Percentiles rank a stretch among this genome's conserved stretches.
phyloP scores from a whole-genome alignment of 2,888 invertebrate species.

The Dascillus cervinus region DNA sequence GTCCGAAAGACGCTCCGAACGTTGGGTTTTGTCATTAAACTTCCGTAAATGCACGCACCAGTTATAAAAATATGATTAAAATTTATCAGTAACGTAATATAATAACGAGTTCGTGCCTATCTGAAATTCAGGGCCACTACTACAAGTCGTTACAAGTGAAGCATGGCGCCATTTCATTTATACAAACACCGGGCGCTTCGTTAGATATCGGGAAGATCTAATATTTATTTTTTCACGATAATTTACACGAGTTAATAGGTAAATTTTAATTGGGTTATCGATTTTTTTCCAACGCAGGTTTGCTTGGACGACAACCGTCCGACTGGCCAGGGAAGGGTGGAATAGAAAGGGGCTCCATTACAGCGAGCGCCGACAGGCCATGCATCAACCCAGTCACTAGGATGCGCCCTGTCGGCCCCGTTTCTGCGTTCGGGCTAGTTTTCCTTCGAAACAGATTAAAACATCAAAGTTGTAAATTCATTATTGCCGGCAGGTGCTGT shows the following conservation, averaged over 20 bases:
- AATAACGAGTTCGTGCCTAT: slow-evolving; percentile 42
- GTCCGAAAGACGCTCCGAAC: too few relatives aligned
- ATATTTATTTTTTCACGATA: slow-evolving; percentile 23
- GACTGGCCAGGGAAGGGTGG: slow-evolving; percentile 19
- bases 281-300: slow-evolving; percentile 6
- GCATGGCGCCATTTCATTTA: slow-evolving; percentile 45
- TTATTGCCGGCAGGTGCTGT: too few relatives aligned
- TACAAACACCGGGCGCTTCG: slow-evolving; percentile 40
- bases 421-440: slow-evolving; percentile 13
- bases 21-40: too few relatives aligned
- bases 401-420: slow-evolving; percentile 22
- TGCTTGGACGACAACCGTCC: slow-evolving; percentile 11
- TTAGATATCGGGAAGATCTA: slow-evolving; percentile 19
- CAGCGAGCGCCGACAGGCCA: slow-evolving; percentile 29
- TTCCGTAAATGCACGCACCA: too few relatives aligned
- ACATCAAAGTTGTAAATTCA: not conserved
- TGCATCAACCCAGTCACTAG: slow-evolving; percentile 31
- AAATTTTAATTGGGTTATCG: not conserved
- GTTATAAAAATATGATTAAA: slow-evolving; percentile 28
- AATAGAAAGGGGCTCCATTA: slow-evolving; percentile 30
- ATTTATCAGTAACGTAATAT: slow-evolving; percentile 37
- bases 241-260: not conserved
- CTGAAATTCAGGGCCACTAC: slow-evolving; percentile 39
- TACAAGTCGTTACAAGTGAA: slow-evolving; percentile 43
- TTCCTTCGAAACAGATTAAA: not conserved